phyloP scores from a whole-genome alignment of 2,113 vertebrate species.

The Cyanistes caeruleus region DNA sequence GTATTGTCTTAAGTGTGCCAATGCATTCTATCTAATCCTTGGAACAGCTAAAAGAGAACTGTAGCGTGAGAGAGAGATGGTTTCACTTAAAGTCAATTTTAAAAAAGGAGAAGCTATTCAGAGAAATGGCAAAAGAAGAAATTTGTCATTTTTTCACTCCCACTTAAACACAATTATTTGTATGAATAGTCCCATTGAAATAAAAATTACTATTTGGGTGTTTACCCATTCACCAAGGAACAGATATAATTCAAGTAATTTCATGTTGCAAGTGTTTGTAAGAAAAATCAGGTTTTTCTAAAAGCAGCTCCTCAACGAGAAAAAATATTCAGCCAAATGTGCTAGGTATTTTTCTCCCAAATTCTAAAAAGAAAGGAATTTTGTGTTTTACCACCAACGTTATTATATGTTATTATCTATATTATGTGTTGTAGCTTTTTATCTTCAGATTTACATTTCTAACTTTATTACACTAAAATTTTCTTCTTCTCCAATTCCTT shows the following conservation, averaged over 20 bases:
- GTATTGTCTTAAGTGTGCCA: not conserved
- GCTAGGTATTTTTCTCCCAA: not conserved
- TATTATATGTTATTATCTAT: not conserved
- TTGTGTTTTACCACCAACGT: not conserved
- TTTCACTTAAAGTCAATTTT: not conserved
- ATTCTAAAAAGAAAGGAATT: not conserved
- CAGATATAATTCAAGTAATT: not conserved
- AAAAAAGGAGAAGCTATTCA: not conserved
- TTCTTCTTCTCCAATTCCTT: not conserved
- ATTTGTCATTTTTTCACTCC: not conserved
- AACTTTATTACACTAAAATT: not conserved
- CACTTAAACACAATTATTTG: not conserved
- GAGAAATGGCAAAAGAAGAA: not conserved
- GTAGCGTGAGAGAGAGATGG: not conserved
- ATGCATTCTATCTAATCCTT: not conserved
- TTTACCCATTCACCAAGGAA: not conserved
- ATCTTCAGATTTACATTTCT: not conserved
- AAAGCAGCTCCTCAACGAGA: not conserved
- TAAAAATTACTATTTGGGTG: not conserved
- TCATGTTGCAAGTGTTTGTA: not conserved
- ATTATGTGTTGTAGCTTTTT: not conserved
- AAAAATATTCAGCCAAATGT: not conserved
- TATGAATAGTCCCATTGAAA: not conserved
- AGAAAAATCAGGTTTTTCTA: not conserved
- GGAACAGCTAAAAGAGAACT: not conserved